Percentiles rank a stretch among this genome's conserved stretches.
phyloP scores from a whole-genome alignment of 2,888 invertebrate genomes.

The Drosophila vallismaia region DNA sequence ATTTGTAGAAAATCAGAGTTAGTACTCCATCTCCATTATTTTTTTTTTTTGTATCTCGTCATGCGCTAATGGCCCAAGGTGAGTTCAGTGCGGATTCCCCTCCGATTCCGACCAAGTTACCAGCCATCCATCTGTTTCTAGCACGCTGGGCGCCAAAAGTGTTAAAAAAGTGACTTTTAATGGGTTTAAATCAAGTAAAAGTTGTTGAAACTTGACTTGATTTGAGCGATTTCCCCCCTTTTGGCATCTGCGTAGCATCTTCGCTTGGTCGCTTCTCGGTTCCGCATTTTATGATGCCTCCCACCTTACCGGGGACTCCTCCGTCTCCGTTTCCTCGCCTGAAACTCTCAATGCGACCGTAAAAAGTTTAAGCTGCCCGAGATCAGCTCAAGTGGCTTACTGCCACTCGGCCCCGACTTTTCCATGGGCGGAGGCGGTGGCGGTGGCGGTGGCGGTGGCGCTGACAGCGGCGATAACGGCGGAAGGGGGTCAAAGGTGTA shows the following conservation, averaged over 20 bases:
- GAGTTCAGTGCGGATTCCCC: slow-evolving; percentile 42
- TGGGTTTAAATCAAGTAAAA: slow-evolving; percentile 81
- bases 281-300: slow-evolving; percentile 66
- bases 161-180: slow-evolving; percentile 82
- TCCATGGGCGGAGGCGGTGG: not conserved
- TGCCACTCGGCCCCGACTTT: slow-evolving; percentile 39
- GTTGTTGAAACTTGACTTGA: slow-evolving; percentile 79
- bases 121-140: not conserved
- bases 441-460: slow-evolving; percentile 2
- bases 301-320: slow-evolving; percentile 9
- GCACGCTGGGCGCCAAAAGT: slow-evolving; percentile 62
- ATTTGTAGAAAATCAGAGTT: slow-evolving; percentile 25
- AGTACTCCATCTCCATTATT: slow-evolving; percentile 18
- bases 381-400: slow-evolving; percentile 67
- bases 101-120: not conserved
- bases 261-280: slow-evolving; percentile 25
- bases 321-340: not conserved
- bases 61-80: slow-evolving; percentile 60
- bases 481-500: not conserved
- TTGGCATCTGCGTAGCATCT: slow-evolving; percentile 21
- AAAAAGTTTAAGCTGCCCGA: slow-evolving; percentile 60
- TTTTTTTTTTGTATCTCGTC: slow-evolving; percentile 18
- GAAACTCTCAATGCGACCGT: slow-evolving; percentile 50
- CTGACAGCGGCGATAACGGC: not conserved
- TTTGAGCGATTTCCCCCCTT: slow-evolving; percentile 54